Evolutionary conservation across 1,140 invertebrate species (phyloP), one percentile per base, ranked within the genome.

Genomic region (Drosophila lini): DNA sequence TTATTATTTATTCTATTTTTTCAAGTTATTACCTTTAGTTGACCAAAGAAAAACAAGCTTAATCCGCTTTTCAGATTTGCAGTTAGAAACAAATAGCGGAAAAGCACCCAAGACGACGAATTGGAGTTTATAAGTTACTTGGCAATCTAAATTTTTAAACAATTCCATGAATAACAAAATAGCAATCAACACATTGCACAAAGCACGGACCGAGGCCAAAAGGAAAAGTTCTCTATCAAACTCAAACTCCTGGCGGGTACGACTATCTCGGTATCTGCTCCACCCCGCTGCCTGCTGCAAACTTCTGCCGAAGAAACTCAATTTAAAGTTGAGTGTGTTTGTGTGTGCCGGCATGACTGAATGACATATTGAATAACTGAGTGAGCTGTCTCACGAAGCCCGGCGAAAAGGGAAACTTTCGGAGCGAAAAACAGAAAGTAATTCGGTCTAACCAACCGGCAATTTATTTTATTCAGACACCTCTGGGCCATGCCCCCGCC

Each of bases 91-190:
- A 44, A 64, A 19, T 32, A 64, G 19, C 38, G 41, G 8, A 36
- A 59, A 47, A 48, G 38, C 34, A 53, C 36, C 44, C 53, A 22
- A 16, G 36, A 19, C 22, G 16, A 36, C 47, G 59, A 60, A 55
- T 67, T 65, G 45, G 9, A 59, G 52, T 55, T 79, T 81, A 59
- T 55, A 86, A 86, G 65, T 79, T 73, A 47, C 36, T 36, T 48
- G 65, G 62, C 75, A 79, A 81, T 86, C 67, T 86, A 86, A 81
- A 86, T 85, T 81, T 81, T 79, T 76, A 85, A 85, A 63, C 75
- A 79, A 81, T 86, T 86, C 82, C 78, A 86, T 86, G 82, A 85
- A 85, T 85, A 86, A 73, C 70, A 81, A 85, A 85, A 47, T 57
- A 79, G 78, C 70, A 86, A 86, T 85, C 78, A 85, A 68, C 82